phyloP scores from a whole-genome alignment of 1,140 invertebrate species.

The Drosophila paulistorum region DNA sequence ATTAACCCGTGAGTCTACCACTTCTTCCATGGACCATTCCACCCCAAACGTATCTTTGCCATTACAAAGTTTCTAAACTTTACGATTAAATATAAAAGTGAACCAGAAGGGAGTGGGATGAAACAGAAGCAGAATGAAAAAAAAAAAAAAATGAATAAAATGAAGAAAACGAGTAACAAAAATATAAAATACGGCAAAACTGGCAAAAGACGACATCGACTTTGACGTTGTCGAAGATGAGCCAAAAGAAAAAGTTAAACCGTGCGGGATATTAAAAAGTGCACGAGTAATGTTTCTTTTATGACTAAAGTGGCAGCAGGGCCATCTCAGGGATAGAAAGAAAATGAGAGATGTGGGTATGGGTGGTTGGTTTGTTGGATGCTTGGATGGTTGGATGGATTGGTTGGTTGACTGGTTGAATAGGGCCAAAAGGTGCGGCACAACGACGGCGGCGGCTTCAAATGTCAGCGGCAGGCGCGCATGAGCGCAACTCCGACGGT shows the following conservation, averaged over 20 bases:
- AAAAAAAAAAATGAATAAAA: constrained; percentile 7
- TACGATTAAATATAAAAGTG: constrained; percentile 69
- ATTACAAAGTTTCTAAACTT: constrained; percentile 82
- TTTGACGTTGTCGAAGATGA: constrained; percentile 32
- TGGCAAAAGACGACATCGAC: constrained; percentile 27
- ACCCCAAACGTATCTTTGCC: constrained; percentile 11
- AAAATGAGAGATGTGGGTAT: constrained; percentile 20
- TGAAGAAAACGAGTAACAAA: constrained; percentile 7
- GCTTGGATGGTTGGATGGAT: background rate
- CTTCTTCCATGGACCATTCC: background rate
- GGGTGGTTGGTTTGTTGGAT: constrained; percentile 4
- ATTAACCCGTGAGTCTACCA: background rate
- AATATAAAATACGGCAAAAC: constrained; percentile 11
- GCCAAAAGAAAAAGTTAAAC: constrained; percentile 56
- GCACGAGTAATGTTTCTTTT: constrained; percentile 78
- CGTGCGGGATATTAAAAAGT: constrained; percentile 82
- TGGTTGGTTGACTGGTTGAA: background rate
- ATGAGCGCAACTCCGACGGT: constrained; percentile 52
- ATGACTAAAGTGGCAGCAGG: constrained; percentile 72
- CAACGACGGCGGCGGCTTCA: constrained; percentile 28
- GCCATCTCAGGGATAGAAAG: constrained; percentile 12
- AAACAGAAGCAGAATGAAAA: background rate
- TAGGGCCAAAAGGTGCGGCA: background rate
- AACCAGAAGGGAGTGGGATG: constrained; percentile 5
- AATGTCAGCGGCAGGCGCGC: constrained; percentile 65